A percentile compares a stretch with the other conserved stretches of the same genome.
Conservation (phyloP, 2,888 invertebrate genomes). For the Neoascia interrupta region DNA sequence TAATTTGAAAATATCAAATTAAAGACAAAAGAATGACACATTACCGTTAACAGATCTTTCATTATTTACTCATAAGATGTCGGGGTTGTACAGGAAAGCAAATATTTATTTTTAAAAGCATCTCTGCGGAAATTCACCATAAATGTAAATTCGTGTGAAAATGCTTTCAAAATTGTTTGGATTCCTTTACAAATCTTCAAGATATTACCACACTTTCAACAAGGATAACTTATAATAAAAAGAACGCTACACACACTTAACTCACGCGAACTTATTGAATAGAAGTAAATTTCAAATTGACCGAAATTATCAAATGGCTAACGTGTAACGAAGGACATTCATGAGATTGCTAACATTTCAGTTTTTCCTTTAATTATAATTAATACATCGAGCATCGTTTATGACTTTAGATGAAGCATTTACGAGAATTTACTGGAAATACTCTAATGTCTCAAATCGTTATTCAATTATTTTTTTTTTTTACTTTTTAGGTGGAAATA, state of each 20-base stretch:
- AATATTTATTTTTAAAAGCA: no score
- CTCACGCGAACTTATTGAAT: no score
- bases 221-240: no score
- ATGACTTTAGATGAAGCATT: conserved; percentile 22
- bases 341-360: conserved; percentile 37
- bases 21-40: conserved; percentile 25
- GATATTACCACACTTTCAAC: no score
- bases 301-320: no score
- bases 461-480: not conserved
- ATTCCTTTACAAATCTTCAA: no score
- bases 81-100: not conserved
- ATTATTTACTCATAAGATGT: conserved; percentile 1
- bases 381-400: conserved; percentile 23
- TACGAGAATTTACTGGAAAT: conserved; percentile 11
- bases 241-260: no score
- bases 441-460: conserved; percentile 14
- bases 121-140: no score
- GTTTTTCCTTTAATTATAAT: conserved; percentile 6
- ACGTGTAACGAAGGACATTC: conserved; percentile 32
- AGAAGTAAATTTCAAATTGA: no score
- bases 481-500: conserved; percentile 17
- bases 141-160: no score
- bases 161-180: no score
- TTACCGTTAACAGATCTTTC: not conserved
- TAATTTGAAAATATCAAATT: conserved; percentile 17